Conservation (phyloP, 2,888 invertebrate genomes). For the Pyrochroa serraticornis region DNA sequence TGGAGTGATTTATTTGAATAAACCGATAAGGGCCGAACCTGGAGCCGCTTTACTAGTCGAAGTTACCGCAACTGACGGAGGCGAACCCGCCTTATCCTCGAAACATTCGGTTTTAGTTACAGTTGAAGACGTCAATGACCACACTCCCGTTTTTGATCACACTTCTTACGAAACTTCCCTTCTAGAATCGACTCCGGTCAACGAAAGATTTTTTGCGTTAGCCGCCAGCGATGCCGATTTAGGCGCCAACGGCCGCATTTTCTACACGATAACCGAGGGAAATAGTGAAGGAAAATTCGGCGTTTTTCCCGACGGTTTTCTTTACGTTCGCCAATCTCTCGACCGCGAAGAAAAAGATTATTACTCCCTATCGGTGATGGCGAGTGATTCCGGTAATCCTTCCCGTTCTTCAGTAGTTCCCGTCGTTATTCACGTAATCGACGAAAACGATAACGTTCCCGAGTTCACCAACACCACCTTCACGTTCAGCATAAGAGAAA, state of each 20-base stretch:
- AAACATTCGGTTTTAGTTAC: slow-evolving; percentile 75
- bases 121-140: slow-evolving; percentile 91
- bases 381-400: slow-evolving; percentile 80
- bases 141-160: slow-evolving; percentile 92
- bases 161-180: slow-evolving; percentile 92
- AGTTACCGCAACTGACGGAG: slow-evolving; percentile 86
- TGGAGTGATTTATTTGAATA: slow-evolving; percentile 87
- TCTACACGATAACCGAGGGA: slow-evolving; percentile 84
- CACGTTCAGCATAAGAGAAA: slow-evolving; percentile 87
- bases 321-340: slow-evolving; percentile 84
- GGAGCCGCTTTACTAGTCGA: slow-evolving; percentile 74
- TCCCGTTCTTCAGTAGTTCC: slow-evolving; percentile 84
- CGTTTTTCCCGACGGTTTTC: slow-evolving; percentile 91
- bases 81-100: slow-evolving; percentile 74
- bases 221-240: slow-evolving; percentile 89
- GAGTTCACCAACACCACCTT: slow-evolving; percentile 91
- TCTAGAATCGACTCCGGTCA: slow-evolving; percentile 87
- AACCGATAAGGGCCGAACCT: slow-evolving; percentile 77
- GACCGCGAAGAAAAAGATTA: slow-evolving; percentile 92
- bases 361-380: slow-evolving; percentile 86
- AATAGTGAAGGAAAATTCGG: slow-evolving; percentile 88
- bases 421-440: slow-evolving; percentile 90
- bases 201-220: slow-evolving; percentile 88
- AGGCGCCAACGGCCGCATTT: slow-evolving; percentile 78
- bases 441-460: slow-evolving; percentile 96